phyloP scores from a whole-genome alignment of 2,888 invertebrate genomes.

The Cataglyphis cursor region DNA sequence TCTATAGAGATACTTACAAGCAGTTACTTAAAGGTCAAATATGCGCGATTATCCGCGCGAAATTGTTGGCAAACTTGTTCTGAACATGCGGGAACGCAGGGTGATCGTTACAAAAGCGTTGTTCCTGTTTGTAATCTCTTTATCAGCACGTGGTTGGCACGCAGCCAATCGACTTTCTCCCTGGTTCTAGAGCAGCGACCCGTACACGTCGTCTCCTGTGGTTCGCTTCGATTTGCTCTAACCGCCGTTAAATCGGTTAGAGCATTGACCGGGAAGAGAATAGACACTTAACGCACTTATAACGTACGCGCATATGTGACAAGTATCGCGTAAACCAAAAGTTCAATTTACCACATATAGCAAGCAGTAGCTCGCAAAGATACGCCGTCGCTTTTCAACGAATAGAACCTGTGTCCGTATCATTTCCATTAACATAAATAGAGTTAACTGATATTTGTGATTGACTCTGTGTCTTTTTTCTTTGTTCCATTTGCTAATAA shows the following conservation, averaged over 20 bases:
- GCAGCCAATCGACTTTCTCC: constrained; percentile 78
- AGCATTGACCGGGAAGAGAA: constrained; percentile 55
- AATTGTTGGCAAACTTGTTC: constrained; percentile 28
- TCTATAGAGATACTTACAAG: background rate
- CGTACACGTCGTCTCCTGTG: constrained; percentile 11
- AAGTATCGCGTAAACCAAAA: constrained; percentile 7
- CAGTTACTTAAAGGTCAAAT: background rate
- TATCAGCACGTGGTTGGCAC: constrained; percentile 83
- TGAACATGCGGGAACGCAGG: constrained; percentile 14
- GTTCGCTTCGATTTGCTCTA: constrained; percentile 46
- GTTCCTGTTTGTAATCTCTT: constrained; percentile 84
- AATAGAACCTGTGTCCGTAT: background rate
- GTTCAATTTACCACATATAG: constrained; percentile 23
- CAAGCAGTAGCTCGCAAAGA: background rate
- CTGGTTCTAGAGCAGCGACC: constrained; percentile 18
- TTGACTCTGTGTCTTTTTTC: background rate
- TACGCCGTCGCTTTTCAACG: background rate
- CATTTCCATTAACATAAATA: constrained; percentile 4
- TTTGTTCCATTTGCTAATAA: background rate
- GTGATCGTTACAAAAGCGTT: constrained; percentile 76
- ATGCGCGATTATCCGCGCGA: constrained; percentile 3
- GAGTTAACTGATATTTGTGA: background rate
- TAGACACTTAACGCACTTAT: constrained; percentile 17
- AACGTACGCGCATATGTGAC: background rate
- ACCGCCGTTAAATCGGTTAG: constrained; percentile 19